Evolutionary conservation across 2,888 invertebrate species (phyloP).

Genomic region (Abscondita cerata): DNA sequence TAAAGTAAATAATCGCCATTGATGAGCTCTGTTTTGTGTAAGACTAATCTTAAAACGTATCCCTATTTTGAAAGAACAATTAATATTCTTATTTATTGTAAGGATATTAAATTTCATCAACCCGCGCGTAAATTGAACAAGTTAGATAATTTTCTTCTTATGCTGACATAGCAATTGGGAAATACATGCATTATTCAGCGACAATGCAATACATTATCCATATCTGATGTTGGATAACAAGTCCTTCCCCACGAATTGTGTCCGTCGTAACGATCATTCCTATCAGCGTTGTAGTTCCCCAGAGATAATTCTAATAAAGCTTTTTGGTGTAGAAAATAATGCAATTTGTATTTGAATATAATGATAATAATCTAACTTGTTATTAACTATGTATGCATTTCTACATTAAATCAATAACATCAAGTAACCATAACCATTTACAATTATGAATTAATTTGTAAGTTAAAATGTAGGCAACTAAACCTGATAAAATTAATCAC

Average conservation of each 20-base stretch:
- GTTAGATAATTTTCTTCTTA: constrained; percentile 11
- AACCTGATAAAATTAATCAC: neutral
- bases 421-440: too few species aligned
- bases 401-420: too few species aligned
- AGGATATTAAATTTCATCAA: neutral
- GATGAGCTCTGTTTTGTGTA: too few species aligned
- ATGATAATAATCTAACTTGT: neutral
- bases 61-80: too few species aligned
- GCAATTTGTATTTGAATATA: constrained; percentile 12
- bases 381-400: too few species aligned
- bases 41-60: too few species aligned
- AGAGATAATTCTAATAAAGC: constrained; percentile 21
- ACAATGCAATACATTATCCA: constrained; percentile 22
- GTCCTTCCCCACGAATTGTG: constrained; percentile 19
- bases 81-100: neutral
- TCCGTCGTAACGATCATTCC: constrained; percentile 23
- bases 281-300: constrained; percentile 11
- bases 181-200: constrained; percentile 23
- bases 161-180: constrained; percentile 18
- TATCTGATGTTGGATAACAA: constrained; percentile 24
- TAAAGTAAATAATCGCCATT: too few species aligned
- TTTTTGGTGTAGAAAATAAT: constrained; percentile 16
- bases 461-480: neutral
- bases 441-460: neutral
- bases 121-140: constrained; percentile 6